Evolutionary conservation across 1,140 invertebrate species (phyloP).

Genomic region (Magallana ariakensis): DNA sequence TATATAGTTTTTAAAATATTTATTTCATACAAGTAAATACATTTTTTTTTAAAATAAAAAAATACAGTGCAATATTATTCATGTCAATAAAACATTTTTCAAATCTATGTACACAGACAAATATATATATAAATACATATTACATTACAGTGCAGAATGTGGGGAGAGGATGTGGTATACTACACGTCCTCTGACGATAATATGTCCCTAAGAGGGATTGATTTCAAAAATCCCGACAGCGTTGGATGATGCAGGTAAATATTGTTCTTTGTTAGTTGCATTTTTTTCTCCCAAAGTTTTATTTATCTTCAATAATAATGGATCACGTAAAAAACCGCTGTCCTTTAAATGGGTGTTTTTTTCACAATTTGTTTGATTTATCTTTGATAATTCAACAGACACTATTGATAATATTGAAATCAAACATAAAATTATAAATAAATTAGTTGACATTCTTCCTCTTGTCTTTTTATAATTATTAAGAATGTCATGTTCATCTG

Average conservation of each 20-base stretch:
- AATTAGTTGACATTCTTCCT: not conserved
- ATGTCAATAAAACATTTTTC: not conserved
- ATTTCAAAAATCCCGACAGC: not conserved
- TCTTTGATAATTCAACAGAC: not conserved
- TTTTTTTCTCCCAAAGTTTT: not conserved
- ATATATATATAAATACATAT: not conserved
- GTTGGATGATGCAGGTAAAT: not conserved
- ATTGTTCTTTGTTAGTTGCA: not conserved
- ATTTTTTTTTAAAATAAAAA: not conserved
- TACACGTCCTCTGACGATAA: not conserved
- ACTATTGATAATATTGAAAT: conserved; percentile 8
- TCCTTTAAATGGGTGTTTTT: not conserved
- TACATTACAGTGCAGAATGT: not conserved
- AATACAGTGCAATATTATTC: not conserved
- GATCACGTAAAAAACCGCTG: not conserved
- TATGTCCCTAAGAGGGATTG: not conserved
- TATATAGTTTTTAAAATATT: not conserved
- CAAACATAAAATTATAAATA: conserved; percentile 8
- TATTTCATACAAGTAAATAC: not conserved
- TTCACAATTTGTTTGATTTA: not conserved
- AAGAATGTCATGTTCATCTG: not conserved
- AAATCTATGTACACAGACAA: not conserved
- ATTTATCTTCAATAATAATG: not conserved
- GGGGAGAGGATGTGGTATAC: not conserved
- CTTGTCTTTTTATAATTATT: not conserved